Evolutionary conservation across 2,113 vertebrate genomes (phyloP).

Genomic region (Callithrix jacchus): DNA sequence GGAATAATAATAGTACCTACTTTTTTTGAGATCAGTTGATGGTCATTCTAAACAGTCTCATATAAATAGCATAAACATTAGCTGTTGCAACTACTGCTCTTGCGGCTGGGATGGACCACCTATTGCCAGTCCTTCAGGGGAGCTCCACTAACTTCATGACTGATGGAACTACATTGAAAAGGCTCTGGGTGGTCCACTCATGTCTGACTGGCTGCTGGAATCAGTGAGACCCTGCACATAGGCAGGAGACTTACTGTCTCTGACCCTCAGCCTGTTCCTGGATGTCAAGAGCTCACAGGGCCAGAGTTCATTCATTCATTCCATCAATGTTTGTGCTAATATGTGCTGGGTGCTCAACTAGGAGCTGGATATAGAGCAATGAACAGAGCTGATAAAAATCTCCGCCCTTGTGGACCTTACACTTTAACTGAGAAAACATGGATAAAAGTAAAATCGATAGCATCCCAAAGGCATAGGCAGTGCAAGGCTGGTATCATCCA

Average conservation of each 20-base stretch:
- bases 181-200: background rate
- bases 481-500: background rate
- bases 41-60: background rate
- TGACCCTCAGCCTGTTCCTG: background rate
- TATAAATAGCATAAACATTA: background rate
- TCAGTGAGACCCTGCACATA: background rate
- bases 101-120: background rate
- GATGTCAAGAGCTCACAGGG: background rate
- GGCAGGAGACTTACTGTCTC: background rate
- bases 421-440: background rate
- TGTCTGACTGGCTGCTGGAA: background rate
- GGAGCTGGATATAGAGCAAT: background rate
- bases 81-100: background rate
- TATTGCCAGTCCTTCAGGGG: rapidly evolving
- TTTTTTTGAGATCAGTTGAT: background rate
- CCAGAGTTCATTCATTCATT: background rate
- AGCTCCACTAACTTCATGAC: background rate
- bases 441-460: background rate
- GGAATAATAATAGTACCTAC: background rate
- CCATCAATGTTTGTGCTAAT: background rate
- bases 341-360: no score
- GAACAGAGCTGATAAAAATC: background rate
- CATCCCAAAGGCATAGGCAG: background rate
- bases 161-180: background rate
- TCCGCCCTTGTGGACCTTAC: background rate